Conservation (phyloP, 2,113 vertebrate genomes). For the Octodon degus region DNA sequence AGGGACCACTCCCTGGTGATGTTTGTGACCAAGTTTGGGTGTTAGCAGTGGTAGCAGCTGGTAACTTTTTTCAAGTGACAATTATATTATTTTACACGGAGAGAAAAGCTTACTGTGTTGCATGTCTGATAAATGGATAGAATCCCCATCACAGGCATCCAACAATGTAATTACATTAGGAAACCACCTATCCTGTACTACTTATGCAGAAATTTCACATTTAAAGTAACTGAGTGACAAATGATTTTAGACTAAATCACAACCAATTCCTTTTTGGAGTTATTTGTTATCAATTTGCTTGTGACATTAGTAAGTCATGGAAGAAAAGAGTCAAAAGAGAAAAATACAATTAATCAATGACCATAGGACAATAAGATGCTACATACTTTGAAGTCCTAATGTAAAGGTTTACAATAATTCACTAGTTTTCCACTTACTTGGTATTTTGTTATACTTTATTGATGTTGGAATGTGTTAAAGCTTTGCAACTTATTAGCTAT, state of each 20-base stretch:
- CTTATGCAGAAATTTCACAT: neutral
- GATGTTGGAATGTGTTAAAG: neutral
- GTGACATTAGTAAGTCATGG: slow-evolving; percentile 18
- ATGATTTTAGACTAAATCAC: slow-evolving; percentile 25
- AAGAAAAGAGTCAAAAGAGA: neutral
- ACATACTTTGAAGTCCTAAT: neutral
- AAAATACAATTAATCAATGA: slow-evolving; percentile 9
- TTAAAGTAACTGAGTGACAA: slow-evolving; percentile 8
- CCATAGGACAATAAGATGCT: neutral
- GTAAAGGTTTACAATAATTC: neutral
- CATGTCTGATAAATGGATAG: slow-evolving; percentile 84
- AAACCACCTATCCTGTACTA: neutral
- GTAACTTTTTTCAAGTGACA: neutral
- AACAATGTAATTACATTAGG: slow-evolving; percentile 38
- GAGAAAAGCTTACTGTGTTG: slow-evolving; percentile 85
- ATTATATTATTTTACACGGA: slow-evolving; percentile 1
- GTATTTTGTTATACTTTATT: neutral
- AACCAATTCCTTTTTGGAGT: neutral
- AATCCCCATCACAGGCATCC: slow-evolving; percentile 83
- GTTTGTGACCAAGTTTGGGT: neutral
- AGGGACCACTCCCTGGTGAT: neutral
- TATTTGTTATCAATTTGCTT: neutral
- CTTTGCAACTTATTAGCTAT: neutral
- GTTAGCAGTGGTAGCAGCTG: neutral
- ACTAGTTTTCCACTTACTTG: neutral